phyloP scores from a whole-genome alignment of 2,888 invertebrate genomes.

The Torymus texanus region DNA sequence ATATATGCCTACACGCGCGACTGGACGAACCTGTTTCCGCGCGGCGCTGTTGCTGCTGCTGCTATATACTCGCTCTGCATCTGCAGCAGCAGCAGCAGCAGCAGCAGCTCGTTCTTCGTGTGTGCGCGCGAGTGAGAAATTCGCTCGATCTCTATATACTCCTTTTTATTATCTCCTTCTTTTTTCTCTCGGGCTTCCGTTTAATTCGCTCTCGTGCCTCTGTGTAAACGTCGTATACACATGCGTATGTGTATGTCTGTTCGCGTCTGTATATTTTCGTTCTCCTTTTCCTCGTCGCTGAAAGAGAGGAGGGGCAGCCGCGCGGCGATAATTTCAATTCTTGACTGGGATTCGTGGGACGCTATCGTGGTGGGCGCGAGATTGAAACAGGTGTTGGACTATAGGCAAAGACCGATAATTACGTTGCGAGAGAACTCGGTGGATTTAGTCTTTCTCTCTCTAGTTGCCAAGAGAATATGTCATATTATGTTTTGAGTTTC shows the following conservation, averaged over 20 bases:
- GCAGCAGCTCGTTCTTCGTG: slow-evolving; percentile 41
- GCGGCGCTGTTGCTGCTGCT: slow-evolving; percentile 11
- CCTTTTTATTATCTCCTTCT: slow-evolving; percentile 19
- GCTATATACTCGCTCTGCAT: slow-evolving; percentile 21
- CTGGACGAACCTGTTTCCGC: slow-evolving; percentile 57
- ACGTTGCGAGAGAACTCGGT: too few species aligned
- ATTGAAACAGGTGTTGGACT: not conserved
- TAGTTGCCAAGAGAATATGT: too few species aligned
- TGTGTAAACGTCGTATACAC: too few species aligned
- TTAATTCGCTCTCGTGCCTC: slow-evolving; percentile 25
- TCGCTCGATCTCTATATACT: slow-evolving; percentile 31
- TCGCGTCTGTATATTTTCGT: not conserved
- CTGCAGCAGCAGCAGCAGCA: slow-evolving; percentile 22
- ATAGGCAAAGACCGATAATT: too few species aligned
- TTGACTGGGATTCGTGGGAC: too few species aligned
- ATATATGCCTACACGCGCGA: slow-evolving; percentile 19
- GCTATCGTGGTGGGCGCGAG: not conserved
- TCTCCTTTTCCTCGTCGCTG: slow-evolving; percentile 10
- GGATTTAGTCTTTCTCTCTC: too few species aligned
- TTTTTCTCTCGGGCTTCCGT: slow-evolving; percentile 42
- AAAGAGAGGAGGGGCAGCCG: not conserved
- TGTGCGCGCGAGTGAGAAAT: slow-evolving; percentile 27
- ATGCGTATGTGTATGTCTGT: too few species aligned
- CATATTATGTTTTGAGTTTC: too few species aligned
- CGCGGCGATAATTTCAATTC: too few species aligned